Evolutionary conservation across 2,113 vertebrate species (phyloP).

Genomic region (Barbus barbus): DNA sequence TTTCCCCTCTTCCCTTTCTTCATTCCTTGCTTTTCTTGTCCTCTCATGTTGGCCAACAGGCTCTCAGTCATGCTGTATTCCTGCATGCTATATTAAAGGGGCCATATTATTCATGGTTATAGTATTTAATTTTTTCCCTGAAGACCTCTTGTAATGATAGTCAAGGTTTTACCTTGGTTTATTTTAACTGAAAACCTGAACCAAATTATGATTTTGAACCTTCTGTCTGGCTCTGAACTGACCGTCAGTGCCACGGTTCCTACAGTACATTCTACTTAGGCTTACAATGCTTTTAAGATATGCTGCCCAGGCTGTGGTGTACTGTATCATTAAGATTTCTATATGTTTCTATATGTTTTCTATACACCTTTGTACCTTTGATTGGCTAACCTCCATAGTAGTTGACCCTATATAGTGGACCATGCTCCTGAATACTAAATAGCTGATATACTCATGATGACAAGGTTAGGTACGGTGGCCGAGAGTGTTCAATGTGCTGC

Average conservation of each 20-base stretch:
- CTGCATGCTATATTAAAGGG: neutral
- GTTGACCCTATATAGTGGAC: neutral
- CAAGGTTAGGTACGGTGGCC: no score
- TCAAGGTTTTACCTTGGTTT: neutral
- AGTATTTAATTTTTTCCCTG: neutral
- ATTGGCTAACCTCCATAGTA: neutral
- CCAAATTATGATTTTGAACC: neutral
- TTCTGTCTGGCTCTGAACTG: neutral
- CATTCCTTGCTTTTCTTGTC: slow-evolving; percentile 38
- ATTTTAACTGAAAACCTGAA: neutral
- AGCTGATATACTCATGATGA: neutral
- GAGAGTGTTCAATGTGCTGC: no score
- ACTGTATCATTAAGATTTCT: neutral
- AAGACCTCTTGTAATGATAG: neutral
- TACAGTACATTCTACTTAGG: neutral
- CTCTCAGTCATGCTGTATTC: slow-evolving; percentile 11
- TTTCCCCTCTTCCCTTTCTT: slow-evolving; percentile 41
- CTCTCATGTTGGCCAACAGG: neutral
- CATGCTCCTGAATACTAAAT: neutral
- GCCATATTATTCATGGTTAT: neutral
- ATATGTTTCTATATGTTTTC: no score
- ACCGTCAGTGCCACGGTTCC: neutral
- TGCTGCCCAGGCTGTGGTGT: neutral
- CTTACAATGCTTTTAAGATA: neutral
- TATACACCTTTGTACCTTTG: no score